These are phyloP conservation scores for Peromyscus polionotus DNA, from an alignment of 2,113 vertebrate genomes.

Conservation along the genomic window DNA sequence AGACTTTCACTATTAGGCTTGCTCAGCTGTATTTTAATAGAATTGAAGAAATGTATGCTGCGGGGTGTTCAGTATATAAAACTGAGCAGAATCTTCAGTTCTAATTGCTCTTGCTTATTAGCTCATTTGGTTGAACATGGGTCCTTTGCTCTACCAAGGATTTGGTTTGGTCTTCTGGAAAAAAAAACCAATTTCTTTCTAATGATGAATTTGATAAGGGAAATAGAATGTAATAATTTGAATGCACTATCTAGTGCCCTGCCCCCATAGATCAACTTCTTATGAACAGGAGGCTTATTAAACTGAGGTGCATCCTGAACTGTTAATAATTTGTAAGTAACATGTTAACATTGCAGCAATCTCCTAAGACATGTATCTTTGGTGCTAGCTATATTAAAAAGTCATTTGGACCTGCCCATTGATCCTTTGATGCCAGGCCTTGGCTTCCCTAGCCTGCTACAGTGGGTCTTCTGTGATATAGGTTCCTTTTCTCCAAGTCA, in stretches of 20 bases:
- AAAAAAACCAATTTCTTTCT: conserved; percentile 48
- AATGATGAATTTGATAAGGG: conserved; percentile 37
- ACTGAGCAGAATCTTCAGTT: neutral
- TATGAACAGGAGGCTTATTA: conserved; percentile 29
- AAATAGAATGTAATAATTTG: conserved; percentile 9
- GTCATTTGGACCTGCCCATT: neutral
- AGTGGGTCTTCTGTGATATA: neutral
- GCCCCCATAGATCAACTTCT: neutral
- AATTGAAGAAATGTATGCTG: conserved; percentile 42
- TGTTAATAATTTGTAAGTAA: neutral
- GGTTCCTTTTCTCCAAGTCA: neutral
- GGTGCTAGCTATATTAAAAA: neutral
- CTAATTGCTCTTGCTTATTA: conserved; percentile 52
- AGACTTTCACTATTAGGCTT: conserved; percentile 7
- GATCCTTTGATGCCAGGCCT: neutral
- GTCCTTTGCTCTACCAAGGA: conserved; percentile 36
- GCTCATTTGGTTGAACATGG: neutral
- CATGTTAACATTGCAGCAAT: neutral
- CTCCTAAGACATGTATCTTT: conserved; percentile 9
- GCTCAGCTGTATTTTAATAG: neutral
- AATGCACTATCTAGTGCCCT: neutral
- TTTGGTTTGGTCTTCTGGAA: conserved; percentile 34
- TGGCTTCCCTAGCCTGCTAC: neutral
- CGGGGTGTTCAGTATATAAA: neutral
- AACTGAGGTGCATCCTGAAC: neutral